Percentiles rank a stretch among this genome's conserved stretches.
Evolutionary conservation across 2,797 vertebrate species (phyloP).

Genomic region (Tangara arthus): DNA sequence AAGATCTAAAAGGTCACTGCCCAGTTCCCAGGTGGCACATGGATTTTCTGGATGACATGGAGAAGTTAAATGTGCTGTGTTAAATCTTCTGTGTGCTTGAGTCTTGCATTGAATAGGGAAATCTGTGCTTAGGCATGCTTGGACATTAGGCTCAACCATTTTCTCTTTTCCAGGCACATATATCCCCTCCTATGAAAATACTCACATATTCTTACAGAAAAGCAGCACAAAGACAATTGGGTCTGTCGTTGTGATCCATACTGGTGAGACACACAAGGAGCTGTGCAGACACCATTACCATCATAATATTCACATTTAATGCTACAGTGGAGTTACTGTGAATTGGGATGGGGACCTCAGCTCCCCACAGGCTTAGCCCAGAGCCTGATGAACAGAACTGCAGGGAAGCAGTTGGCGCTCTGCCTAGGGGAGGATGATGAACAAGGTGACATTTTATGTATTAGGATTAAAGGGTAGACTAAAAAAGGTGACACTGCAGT

Average conservation of each 20-base stretch:
- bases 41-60: neutral
- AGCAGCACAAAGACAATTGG: neutral
- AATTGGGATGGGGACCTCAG: neutral
- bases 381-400: neutral
- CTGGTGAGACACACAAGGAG: neutral
- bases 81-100: neutral
- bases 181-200: neutral
- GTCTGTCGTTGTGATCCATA: neutral
- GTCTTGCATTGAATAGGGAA: neutral
- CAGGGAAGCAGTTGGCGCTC: neutral
- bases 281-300: neutral
- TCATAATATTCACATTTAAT: neutral
- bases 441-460: neutral
- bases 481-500: neutral
- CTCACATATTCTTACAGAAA: neutral
- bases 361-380: neutral
- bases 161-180: neutral
- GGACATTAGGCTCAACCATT: neutral
- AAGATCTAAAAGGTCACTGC: neutral
- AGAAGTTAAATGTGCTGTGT: neutral
- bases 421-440: neutral
- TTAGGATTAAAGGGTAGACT: neutral
- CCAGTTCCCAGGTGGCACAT: neutral
- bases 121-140: neutral
- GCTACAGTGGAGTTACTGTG: neutral